These are phyloP conservation scores for Drosophila lacertosa DNA, from an alignment of 1,140 invertebrate species.

Conservation along the genomic window DNA sequence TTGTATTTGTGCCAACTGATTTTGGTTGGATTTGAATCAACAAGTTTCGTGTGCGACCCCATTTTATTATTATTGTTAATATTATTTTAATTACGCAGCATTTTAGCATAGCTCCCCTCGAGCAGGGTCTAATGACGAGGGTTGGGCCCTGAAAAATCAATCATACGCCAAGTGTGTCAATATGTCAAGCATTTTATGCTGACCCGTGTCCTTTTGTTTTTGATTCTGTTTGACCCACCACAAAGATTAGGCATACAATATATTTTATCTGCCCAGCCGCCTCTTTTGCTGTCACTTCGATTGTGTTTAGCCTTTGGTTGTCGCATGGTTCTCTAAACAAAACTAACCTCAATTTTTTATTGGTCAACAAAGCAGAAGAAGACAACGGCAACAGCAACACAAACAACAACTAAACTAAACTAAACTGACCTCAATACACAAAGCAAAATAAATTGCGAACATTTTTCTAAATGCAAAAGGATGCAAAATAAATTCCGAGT, in stretches of 20 bases:
- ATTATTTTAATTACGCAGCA: conserved; percentile 47
- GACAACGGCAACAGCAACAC: conserved; percentile 27
- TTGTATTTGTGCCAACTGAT: conserved; percentile 44
- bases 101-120: conserved; percentile 11
- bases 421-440: conserved; percentile 77
- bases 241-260: conserved; percentile 30
- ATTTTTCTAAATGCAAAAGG: conserved; percentile 66
- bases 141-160: conserved; percentile 59
- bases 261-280: conserved; percentile 34
- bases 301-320: conserved; percentile 40
- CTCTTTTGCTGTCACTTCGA: conserved; percentile 3
- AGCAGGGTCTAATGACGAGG: conserved; percentile 25
- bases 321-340: conserved; percentile 71
- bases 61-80: no score
- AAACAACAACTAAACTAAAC: not conserved
- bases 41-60: conserved; percentile 41
- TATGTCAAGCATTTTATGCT: conserved; percentile 69
- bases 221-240: conserved; percentile 1
- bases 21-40: conserved; percentile 61
- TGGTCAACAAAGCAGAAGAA: conserved; percentile 49
- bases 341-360: conserved; percentile 76
- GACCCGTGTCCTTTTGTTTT: conserved; percentile 38
- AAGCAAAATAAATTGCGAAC: conserved; percentile 76
- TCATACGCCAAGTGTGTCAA: conserved; percentile 75
- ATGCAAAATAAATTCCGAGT: conserved; percentile 77